Evolutionary conservation across 1,140 invertebrate species (phyloP), one percentile per base, ranked within the genome.

Genomic region (Drosophila persimilis): DNA sequence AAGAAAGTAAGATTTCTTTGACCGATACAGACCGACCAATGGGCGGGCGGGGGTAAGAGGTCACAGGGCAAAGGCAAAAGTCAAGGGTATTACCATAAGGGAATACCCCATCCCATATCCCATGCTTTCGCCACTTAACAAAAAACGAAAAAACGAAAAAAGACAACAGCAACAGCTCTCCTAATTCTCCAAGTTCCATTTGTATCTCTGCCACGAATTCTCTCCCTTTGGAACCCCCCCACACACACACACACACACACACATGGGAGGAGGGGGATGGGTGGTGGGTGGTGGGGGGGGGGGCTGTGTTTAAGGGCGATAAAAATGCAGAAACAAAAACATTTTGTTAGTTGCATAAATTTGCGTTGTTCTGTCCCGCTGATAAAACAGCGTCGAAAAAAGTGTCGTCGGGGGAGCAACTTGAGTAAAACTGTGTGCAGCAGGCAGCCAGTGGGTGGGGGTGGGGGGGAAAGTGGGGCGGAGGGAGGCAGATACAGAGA

Each of bases 321-420:
- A 85, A 85, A 85, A 85, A 73, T 66, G 79, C 72, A 70, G 79
- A 71, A 59, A 63, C 54, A 80, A 61, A 85, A 83, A 86, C 66
- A 86, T 88, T 78, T 86, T 77, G 78, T 76, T 86, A 78, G 83
- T 88, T 88, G 83, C 78, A 86, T 86, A 88, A 88, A 86, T 88
- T 88, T 76, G 11, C 31, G 64, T 62, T 59, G 51, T 59, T 63
- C 57, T 47, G 53, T 35, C 46, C 45, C 70, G 72, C 80, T 79
- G 75, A 78, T 78, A 79, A 79, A 79, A 73, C 51, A 72, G 73
- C 81, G 69, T 63, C 81, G 20, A 74, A 74, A 86, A 88, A 88
- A 86, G 83, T 76, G 78, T 88, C 84, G 83, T 57, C 83, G 48
- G 51, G 83, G 83, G 83, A 86, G 78, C 83, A 88, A 88, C 81